These are phyloP conservation scores for Colletes gigas DNA, from an alignment of 1,140 invertebrate genomes.

Conservation along the genomic window DNA sequence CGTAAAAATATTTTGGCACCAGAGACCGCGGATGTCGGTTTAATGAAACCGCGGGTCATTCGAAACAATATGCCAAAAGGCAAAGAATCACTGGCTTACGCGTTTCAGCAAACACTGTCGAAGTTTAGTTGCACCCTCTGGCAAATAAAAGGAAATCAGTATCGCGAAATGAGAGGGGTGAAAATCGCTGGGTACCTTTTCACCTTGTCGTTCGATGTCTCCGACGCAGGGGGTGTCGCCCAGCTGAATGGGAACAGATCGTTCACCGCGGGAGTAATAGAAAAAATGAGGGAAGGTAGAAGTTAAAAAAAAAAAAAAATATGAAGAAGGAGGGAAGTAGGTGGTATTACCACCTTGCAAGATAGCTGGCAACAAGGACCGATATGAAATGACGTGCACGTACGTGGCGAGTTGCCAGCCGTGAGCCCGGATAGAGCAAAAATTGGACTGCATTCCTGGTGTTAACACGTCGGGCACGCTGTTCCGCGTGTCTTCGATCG, in stretches of 20 bases:
- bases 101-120: too few relatives aligned
- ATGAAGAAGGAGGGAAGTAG: background rate
- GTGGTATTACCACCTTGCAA: constrained; percentile 49
- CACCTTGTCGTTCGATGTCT: constrained; percentile 33
- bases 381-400: constrained; percentile 47
- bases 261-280: background rate
- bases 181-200: constrained; percentile 40
- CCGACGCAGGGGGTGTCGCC: background rate
- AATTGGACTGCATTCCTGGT: constrained; percentile 64
- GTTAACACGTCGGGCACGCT: constrained; percentile 53
- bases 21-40: too few relatives aligned
- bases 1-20: too few relatives aligned
- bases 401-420: constrained; percentile 45
- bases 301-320: background rate
- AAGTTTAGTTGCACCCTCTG: background rate
- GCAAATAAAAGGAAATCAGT: constrained; percentile 36
- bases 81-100: too few relatives aligned
- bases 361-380: constrained; percentile 45
- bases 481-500: constrained; percentile 59
- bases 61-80: too few relatives aligned
- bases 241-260: constrained; percentile 26
- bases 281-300: background rate
- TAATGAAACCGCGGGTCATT: too few relatives aligned
- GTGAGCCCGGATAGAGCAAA: constrained; percentile 45
- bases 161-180: constrained; percentile 9